phyloP scores from a whole-genome alignment of 2,113 vertebrate species.

The Puffinus mauretanicus region DNA sequence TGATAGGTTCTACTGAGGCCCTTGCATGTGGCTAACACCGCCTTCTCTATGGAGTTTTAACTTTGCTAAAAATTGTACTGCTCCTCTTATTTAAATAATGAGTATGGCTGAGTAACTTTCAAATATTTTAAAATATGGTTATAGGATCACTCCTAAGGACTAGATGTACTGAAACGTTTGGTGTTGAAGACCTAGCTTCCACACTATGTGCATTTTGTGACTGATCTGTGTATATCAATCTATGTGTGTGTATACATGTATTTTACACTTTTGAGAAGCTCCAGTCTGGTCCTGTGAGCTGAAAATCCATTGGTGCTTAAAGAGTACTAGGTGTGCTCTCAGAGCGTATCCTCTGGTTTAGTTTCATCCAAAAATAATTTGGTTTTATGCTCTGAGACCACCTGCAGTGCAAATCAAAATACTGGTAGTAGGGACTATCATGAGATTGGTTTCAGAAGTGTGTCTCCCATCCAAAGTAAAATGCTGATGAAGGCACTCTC shows the following conservation, averaged over 20 bases:
- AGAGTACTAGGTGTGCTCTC: background rate
- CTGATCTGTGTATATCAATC: background rate
- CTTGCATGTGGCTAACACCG: background rate
- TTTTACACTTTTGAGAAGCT: background rate
- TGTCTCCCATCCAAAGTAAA: background rate
- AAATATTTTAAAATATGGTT: background rate
- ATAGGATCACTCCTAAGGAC: background rate
- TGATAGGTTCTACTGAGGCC: background rate
- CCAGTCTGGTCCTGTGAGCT: background rate
- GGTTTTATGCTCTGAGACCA: background rate
- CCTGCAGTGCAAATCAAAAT: background rate
- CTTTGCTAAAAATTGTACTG: background rate
- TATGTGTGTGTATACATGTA: background rate
- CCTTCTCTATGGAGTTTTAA: background rate
- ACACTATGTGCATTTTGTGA: background rate
- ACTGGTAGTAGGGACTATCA: background rate
- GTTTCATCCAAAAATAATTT: background rate
- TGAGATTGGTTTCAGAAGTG: background rate
- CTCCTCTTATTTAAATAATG: background rate
- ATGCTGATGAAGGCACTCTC: background rate
- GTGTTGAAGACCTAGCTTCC: background rate
- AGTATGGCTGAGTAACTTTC: background rate
- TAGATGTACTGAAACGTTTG: background rate
- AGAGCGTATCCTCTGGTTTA: background rate
- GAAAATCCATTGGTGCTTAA: background rate